Base-by-base conservation (phyloP, 2,797 vertebrate genomes). In the Tragopan temminckii region DNA sequence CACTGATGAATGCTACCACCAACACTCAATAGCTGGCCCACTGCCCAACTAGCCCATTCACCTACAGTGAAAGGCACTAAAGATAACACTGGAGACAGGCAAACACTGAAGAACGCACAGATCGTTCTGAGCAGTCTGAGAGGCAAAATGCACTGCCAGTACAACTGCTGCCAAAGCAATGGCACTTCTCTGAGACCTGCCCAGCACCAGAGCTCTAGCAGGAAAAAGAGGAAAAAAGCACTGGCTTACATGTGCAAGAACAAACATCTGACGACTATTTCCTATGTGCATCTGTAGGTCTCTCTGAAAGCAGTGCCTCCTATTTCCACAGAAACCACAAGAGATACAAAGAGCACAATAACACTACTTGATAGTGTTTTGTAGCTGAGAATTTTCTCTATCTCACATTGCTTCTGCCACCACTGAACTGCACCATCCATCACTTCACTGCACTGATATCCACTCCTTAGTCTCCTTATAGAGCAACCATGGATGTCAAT, bases 1-100 rank as follows among this genome's bases (percentile, higher is more conserved):
- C 0, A 0, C 29, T 90, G 80, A 90, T 68, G 40, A 93, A 84
- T 35, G 70, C 31, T 64, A 86, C 85, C 86, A 84, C 61, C 29
- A 90, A 68, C 64, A 66, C 33, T 48, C 57, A 67, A 76, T 18
- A 67, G 88, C 46, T 94, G 94, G 85, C 93, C 61, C 40, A 42
- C 64, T 89, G 94, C 94, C 88, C 25, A 7, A 45, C 33, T 2
- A 1, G 64, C 61, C 89, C 88, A 90, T 77, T 90, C 80, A 82
- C 78, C 59, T 53, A 71, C 64, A 85, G 35, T 50, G 70, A 71
- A 94, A 82, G 42, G 43, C 64, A 94, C 14, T 36, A 46, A 79
- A 85, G 33, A 64, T 21, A 66, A 91, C 36, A 38, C 11, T 69
- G 50, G 57, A 80, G 59, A 67, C 27, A 78, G 27, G 50, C 69